Conservation (phyloP, 2,888 invertebrate genomes). For the Synanthedon myopaeformis region DNA sequence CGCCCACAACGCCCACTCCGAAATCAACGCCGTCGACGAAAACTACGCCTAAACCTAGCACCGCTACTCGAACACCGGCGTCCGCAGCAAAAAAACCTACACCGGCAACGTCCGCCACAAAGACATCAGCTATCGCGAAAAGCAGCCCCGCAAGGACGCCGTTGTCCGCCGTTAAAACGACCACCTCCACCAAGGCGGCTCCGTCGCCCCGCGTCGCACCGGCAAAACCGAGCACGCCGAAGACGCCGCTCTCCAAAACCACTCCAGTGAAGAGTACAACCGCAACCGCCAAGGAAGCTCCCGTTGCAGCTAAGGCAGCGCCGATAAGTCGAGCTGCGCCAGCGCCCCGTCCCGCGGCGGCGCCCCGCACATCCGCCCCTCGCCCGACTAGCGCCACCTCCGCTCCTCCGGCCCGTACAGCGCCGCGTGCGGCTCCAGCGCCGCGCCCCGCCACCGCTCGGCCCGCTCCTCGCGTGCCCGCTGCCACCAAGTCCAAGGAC, state of each 20-base stretch:
- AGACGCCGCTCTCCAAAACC: constrained; percentile 12
- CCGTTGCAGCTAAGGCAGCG: constrained; percentile 14
- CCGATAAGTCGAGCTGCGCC: constrained; percentile 11
- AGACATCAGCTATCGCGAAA: constrained; percentile 8
- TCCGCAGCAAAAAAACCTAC: constrained; percentile 15
- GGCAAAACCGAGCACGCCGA: constrained; percentile 14
- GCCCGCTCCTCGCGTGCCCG: constrained; percentile 12
- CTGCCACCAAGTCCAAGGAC: constrained; percentile 22
- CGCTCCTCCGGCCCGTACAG: constrained; percentile 10
- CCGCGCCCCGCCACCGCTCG: constrained; percentile 4
- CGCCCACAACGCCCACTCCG: constrained; percentile 13
- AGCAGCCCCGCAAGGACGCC: constrained; percentile 14
- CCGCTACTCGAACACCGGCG: constrained; percentile 11
- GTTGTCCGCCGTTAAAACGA: constrained; percentile 11
- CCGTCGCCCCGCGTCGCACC: constrained; percentile 16
- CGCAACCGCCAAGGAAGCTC: constrained; percentile 12
- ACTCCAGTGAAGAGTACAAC: constrained; percentile 14
- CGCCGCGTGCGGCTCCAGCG: constrained; percentile 8
- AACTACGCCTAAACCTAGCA: constrained; percentile 9
- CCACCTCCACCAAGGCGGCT: constrained; percentile 8
- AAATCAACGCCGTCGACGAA: constrained; percentile 18
- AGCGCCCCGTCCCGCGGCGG: constrained; percentile 23
- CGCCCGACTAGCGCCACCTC: constrained; percentile 7
- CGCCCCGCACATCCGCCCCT: constrained; percentile 38
- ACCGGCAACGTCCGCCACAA: not conserved